These are phyloP conservation scores for Papilio xuthus DNA, from an alignment of 1,140 invertebrate genomes.

Conservation along the genomic window DNA sequence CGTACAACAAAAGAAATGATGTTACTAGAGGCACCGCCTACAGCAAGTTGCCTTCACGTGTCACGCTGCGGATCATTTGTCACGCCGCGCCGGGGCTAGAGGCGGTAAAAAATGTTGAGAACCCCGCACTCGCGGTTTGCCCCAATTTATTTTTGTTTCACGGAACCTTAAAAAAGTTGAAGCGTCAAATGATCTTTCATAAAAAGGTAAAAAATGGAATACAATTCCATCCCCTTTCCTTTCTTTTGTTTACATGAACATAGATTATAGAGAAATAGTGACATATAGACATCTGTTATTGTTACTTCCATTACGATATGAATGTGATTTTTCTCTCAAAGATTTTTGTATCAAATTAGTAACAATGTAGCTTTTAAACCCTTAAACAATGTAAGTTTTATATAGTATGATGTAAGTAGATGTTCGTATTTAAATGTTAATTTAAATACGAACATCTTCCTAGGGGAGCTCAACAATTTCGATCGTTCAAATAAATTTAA, in stretches of 20 bases:
- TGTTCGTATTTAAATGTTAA: background rate
- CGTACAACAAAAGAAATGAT: constrained; percentile 7
- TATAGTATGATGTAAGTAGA: too few relatives aligned
- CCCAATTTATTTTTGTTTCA: constrained; percentile 11
- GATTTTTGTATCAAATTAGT: too few relatives aligned
- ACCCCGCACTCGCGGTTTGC: background rate
- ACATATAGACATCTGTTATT: background rate
- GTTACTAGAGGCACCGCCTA: background rate
- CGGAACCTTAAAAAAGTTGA: background rate
- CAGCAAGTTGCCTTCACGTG: constrained; percentile 30
- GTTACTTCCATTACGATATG: background rate
- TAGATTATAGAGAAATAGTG: background rate
- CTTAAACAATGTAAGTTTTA: background rate
- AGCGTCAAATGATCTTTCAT: background rate
- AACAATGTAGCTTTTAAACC: too few relatives aligned
- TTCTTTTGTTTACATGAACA: background rate
- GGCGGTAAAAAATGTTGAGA: constrained; percentile 23
- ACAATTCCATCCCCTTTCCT: background rate
- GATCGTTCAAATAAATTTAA: constrained; percentile 26
- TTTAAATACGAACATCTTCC: background rate
- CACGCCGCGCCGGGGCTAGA: background rate
- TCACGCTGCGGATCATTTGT: constrained; percentile 26
- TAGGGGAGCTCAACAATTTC: constrained; percentile 1
- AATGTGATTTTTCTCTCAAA: too few relatives aligned
- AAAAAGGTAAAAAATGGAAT: background rate